Conservation (phyloP, 2,113 vertebrate genomes). For the Mastomys natalensis region DNA sequence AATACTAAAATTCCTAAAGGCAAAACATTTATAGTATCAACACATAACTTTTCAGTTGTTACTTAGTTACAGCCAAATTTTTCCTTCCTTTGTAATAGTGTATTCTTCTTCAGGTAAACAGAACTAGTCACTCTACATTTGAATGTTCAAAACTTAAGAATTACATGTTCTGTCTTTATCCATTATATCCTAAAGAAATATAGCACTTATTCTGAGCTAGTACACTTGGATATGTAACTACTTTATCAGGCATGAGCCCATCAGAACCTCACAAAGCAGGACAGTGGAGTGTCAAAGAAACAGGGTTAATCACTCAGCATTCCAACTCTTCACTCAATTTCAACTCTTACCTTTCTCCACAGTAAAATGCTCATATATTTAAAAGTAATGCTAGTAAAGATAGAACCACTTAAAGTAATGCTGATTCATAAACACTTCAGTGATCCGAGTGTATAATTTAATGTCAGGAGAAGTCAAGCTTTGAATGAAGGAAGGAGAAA, state of each 20-base stretch:
- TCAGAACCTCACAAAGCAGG: conserved; percentile 9
- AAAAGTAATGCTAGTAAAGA: conserved; percentile 42
- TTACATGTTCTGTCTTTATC: background rate
- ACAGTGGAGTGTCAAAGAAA: conserved; percentile 34
- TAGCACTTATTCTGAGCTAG: conserved; percentile 8
- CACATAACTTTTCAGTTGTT: background rate
- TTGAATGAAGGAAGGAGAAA: conserved; percentile 57
- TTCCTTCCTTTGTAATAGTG: background rate
- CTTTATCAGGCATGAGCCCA: conserved; percentile 16
- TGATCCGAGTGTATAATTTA: conserved; percentile 74
- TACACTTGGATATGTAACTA: background rate
- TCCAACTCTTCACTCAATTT: conserved; percentile 63
- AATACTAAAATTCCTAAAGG: background rate
- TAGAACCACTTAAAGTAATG: conserved; percentile 68
- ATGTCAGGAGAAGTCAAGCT: conserved; percentile 48
- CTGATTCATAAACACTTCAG: conserved; percentile 81
- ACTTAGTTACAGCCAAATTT: background rate
- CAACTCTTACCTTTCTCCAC: conserved; percentile 53
- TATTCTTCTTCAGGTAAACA: background rate
- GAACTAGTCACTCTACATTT: background rate
- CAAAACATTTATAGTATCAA: background rate
- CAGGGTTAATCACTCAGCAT: conserved; percentile 48
- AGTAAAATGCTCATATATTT: conserved; percentile 57
- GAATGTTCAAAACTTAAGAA: background rate
- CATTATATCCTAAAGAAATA: conserved; percentile 49